A percentile compares a stretch with the other conserved stretches of the same genome.
phyloP scores from a whole-genome alignment of 2,797 vertebrate genomes.

The Morelia viridis region DNA sequence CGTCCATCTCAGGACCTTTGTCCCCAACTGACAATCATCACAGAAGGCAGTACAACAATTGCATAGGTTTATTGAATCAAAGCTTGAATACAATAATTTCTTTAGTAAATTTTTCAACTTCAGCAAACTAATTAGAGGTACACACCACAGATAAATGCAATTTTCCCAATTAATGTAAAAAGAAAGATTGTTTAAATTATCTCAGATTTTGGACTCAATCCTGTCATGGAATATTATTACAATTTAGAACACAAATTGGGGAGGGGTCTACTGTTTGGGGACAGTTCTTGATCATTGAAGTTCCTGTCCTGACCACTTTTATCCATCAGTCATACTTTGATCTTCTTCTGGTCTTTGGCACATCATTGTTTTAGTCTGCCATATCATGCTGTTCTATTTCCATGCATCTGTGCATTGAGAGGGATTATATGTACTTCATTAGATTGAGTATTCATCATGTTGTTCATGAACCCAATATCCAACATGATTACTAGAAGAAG shows the following conservation, averaged over 20 bases:
- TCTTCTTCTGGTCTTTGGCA: background rate
- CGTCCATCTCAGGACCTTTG: background rate
- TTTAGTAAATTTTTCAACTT: background rate
- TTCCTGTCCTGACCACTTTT: background rate
- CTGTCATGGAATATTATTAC: background rate
- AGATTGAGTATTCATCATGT: background rate
- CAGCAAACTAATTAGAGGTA: background rate
- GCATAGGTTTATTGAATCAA: background rate
- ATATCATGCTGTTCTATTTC: background rate
- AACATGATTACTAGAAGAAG: background rate
- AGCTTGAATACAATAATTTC: background rate
- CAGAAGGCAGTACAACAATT: background rate
- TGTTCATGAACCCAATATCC: background rate
- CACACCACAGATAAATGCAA: background rate
- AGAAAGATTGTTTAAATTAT: background rate
- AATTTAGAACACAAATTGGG: background rate
- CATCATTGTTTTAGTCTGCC: background rate
- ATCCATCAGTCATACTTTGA: background rate
- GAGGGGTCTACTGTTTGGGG: background rate
- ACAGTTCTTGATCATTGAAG: background rate
- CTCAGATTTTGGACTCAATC: background rate
- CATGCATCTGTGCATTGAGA: background rate
- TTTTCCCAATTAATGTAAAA: background rate
- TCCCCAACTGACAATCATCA: background rate
- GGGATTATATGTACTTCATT: background rate